Evolutionary conservation across 2,888 invertebrate genomes (phyloP).

Genomic region (Litoditis marina): DNA sequence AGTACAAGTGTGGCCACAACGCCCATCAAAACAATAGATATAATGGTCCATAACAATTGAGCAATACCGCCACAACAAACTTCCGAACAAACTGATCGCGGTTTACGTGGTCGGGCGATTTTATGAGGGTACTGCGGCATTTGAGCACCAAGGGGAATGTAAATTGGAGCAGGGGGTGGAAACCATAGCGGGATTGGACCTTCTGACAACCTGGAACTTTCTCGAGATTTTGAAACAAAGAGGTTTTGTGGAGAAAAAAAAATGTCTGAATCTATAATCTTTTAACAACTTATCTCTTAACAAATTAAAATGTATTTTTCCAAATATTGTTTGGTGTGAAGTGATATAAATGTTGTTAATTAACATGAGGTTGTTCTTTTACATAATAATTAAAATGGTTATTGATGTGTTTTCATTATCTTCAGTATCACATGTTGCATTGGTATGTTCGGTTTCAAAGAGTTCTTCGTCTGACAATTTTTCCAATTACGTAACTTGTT

Average conservation of each 20-base stretch:
- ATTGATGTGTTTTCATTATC: too few relatives aligned
- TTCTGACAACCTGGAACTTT: constrained; percentile 10
- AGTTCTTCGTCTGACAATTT: too few relatives aligned
- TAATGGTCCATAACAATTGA: constrained; percentile 15
- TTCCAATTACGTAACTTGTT: too few relatives aligned
- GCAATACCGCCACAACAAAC: constrained; percentile 17
- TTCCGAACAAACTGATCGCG: constrained; percentile 11
- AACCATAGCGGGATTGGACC: constrained; percentile 14
- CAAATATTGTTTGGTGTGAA: too few relatives aligned
- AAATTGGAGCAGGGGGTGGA: constrained; percentile 12
- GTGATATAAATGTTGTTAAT: too few relatives aligned
- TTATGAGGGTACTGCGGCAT: constrained; percentile 8
- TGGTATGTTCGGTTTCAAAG: too few relatives aligned
- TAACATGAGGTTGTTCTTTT: too few relatives aligned
- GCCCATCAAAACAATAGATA: constrained; percentile 13
- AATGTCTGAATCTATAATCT: neutral
- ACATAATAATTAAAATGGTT: too few relatives aligned
- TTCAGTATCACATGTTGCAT: too few relatives aligned
- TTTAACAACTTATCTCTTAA: too few relatives aligned
- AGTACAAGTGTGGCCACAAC: constrained; percentile 12
- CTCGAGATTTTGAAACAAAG: too few relatives aligned
- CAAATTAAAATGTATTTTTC: too few relatives aligned
- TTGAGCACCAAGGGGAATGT: constrained; percentile 18
- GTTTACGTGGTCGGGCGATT: neutral
- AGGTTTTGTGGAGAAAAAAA: neutral